Percentiles rank a stretch among this genome's conserved stretches.
Conservation (phyloP, 2,113 vertebrate species). For the Verasper variegatus region DNA sequence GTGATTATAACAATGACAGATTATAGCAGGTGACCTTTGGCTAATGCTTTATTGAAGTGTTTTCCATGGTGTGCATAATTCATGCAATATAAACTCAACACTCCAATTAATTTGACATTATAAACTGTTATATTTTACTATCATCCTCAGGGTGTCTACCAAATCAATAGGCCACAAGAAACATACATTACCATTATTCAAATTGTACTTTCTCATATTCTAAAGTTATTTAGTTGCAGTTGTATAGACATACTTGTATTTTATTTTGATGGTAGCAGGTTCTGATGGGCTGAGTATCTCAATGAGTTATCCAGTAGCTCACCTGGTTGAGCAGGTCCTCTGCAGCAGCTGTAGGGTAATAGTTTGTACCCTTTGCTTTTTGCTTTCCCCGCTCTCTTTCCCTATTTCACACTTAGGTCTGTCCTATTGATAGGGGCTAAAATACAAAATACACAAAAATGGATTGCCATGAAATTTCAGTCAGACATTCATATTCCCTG, state of each 20-base stretch:
- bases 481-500: no score
- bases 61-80: conserved; percentile 55
- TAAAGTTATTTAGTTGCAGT: background rate
- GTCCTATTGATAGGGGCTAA: no score
- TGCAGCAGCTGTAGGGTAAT: no score
- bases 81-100: conserved; percentile 42
- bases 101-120: conserved; percentile 34
- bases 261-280: no score
- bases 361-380: no score
- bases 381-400: no score
- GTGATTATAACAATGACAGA: conserved; percentile 46
- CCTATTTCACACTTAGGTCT: no score
- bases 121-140: conserved; percentile 17
- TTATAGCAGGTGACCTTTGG: conserved; percentile 48
- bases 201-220: conserved; percentile 1
- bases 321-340: no score
- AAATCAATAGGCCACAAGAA: conserved; percentile 34
- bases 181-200: conserved; percentile 8
- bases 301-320: no score
- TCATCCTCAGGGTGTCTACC: conserved; percentile 12
- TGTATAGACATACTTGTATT: background rate
- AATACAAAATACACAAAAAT: no score
- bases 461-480: no score
- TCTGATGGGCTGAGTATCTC: no score
- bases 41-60: conserved; percentile 54